Base-by-base conservation (phyloP, 2,888 invertebrate genomes). In the Druceiella hillmani region DNA sequence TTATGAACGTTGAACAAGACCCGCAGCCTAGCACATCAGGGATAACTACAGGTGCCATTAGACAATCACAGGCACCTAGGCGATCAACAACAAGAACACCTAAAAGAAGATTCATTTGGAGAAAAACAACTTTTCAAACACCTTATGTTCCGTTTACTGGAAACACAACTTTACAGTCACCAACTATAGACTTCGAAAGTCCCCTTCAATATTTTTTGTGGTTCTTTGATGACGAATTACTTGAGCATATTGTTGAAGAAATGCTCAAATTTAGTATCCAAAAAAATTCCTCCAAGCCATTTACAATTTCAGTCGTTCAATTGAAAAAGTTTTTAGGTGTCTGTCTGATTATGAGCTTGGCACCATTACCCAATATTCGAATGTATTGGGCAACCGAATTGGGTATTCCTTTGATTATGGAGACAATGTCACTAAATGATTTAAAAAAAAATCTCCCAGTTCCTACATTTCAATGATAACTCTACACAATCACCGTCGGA, bases 391-490 rank as follows among this genome's bases (percentile, higher is more conserved):
- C 13, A 41, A 14, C 36, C 33, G 41, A 48, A 29, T 45, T 46
- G 28, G 45, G 44, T 31, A 14, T 50, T 16, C 38, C 41, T 25
- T 17, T 46, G 17, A 38, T 48, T 17, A 38, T 10, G 16, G 33
- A n/a, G 17, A 45, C 38, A 3, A 47, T 44, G 41, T 17, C 40
- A 3, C 20, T 42, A 24, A 42, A 43, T 26, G 20, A 41, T 13
- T 48, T 48, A 2, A 33, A 48, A 40, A 46, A n/a, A 50, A 33
- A 46, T 45, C n/a, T 9, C 43, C 3, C 36, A 40, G 20, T 41
- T 38, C 24, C 31, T 47, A 11, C 42, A 45, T 24, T 40, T 38
- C 27, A 44, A 45, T 12, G 40, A 42, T 22, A 46, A 41, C 24
- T 22, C 34, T n/a, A 25, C 17, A n/a, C n/a, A n/a, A n/a, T n/a